phyloP scores from a whole-genome alignment of 2,797 vertebrate species.

The Neosilurus hyrtlii region DNA sequence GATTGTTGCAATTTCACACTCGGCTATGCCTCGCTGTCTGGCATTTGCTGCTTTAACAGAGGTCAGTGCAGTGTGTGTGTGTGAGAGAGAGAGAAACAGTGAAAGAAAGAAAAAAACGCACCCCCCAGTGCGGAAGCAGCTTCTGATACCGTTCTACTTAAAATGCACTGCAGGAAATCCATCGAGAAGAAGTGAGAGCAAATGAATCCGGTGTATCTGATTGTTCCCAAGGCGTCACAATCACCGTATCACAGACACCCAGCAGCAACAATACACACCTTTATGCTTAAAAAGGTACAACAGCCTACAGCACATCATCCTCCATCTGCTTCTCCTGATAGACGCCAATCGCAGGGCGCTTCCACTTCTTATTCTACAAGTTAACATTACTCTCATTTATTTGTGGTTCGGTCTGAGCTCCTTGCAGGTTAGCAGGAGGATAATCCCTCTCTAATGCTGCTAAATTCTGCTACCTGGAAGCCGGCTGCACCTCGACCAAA shows the following conservation, averaged over 20 bases:
- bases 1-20: constrained; percentile 56
- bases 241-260: not conserved
- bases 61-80: constrained; percentile 20
- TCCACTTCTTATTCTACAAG: not conserved
- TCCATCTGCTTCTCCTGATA: constrained; percentile 21
- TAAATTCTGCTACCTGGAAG: constrained; percentile 20
- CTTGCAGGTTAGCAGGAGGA: not conserved
- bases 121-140: not conserved
- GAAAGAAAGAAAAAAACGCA: constrained; percentile 6
- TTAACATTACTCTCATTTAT: too few species aligned
- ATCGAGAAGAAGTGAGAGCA: constrained; percentile 31
- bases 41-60: constrained; percentile 42
- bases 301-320: constrained; percentile 15
- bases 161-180: constrained; percentile 36
- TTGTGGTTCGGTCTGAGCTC: not conserved
- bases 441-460: constrained; percentile 42
- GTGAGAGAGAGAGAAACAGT: constrained; percentile 7
- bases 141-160: constrained; percentile 39
- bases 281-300: not conserved
- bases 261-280: constrained; percentile 40
- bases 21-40: constrained; percentile 46
- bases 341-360: not conserved
- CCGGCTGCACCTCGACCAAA: constrained; percentile 44
- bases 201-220: constrained; percentile 51
- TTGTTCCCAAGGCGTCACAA: constrained; percentile 33